Conservation (phyloP, 2,113 vertebrate species). For the Actenoides hombroni region DNA sequence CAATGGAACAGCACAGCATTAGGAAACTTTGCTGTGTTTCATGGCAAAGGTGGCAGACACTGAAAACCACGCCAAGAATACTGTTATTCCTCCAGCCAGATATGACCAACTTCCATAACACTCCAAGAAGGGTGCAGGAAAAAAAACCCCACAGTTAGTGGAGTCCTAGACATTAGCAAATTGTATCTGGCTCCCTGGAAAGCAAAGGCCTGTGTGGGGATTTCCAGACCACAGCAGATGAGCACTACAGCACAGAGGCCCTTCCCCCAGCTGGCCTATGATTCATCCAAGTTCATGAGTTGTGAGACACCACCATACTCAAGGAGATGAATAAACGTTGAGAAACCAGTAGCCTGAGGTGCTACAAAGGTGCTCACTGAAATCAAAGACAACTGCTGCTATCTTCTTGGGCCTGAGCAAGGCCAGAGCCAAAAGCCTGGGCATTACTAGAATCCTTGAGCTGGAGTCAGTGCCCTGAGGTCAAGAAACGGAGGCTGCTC, state of each 20-base stretch:
- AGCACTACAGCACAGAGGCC: neutral
- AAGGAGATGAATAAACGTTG: neutral
- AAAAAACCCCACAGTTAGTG: neutral
- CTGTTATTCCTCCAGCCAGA: neutral
- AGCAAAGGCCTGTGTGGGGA: neutral
- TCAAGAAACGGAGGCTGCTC: neutral
- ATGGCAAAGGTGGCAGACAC: neutral
- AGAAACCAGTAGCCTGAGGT: neutral
- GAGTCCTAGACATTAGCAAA: neutral
- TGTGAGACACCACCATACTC: neutral
- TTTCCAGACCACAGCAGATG: neutral
- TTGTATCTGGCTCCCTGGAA: neutral
- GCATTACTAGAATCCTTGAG: neutral
- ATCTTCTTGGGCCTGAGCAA: neutral
- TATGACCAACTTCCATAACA: neutral
- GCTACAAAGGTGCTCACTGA: neutral
- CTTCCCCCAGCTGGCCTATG: neutral
- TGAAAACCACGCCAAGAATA: neutral
- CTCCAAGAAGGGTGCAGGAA: neutral
- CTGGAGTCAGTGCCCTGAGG: neutral
- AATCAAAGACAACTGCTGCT: neutral
- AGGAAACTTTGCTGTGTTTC: neutral
- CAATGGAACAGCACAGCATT: neutral
- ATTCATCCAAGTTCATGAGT: neutral
- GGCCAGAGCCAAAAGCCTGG: neutral